Percentiles rank a stretch among this genome's conserved stretches.
phyloP scores from a whole-genome alignment of 2,888 invertebrate species.

The Diarsia brunnea region DNA sequence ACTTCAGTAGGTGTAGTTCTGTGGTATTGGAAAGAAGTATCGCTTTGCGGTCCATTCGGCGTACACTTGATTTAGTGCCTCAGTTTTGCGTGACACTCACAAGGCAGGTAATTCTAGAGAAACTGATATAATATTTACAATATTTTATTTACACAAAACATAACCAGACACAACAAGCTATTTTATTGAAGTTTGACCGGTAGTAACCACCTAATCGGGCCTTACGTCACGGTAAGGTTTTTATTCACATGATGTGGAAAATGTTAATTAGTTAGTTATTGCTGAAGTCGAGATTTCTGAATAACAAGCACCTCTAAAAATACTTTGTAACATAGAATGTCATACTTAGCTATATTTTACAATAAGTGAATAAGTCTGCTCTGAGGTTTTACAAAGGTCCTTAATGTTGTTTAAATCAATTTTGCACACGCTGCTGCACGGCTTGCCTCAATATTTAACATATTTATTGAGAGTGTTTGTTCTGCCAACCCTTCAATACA shows the following conservation, averaged over 20 bases:
- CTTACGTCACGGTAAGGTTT: conserved; percentile 23
- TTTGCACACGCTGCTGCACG: not conserved
- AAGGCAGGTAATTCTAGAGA: conserved; percentile 35
- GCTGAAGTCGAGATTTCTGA: not conserved
- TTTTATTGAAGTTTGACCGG: conserved; percentile 8
- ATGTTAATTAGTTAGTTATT: not conserved
- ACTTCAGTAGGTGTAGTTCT: conserved; percentile 19
- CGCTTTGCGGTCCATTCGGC: not conserved
- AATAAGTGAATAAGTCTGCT: not conserved
- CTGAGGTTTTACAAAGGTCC: not conserved
- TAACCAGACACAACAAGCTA: not conserved
- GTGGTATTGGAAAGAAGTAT: conserved; percentile 17
- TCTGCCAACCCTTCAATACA: not conserved
- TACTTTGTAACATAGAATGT: not conserved
- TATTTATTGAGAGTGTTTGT: not conserved
- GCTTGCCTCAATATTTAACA: not conserved
- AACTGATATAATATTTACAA: not conserved
- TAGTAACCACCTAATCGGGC: not conserved
- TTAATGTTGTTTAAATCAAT: not conserved
- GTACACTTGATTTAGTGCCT: not conserved
- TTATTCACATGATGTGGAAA: conserved; percentile 6
- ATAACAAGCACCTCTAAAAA: not conserved
- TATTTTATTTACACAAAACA: not conserved
- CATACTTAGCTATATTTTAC: not conserved
- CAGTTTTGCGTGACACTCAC: conserved; percentile 6